phyloP scores from a whole-genome alignment of 1,140 invertebrate species.

The Marisa cornuarietis region DNA sequence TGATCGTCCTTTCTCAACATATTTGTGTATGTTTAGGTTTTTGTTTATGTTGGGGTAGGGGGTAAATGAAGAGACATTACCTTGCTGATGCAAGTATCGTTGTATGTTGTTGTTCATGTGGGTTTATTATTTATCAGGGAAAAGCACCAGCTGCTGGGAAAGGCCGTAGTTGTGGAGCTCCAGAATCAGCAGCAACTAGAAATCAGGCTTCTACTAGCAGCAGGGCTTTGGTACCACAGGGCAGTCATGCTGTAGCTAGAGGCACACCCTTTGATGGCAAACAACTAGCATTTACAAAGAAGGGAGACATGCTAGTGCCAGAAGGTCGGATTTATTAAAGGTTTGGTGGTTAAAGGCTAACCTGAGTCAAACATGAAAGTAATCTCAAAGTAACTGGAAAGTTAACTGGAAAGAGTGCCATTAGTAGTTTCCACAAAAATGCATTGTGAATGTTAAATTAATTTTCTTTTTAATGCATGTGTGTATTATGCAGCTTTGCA shows the following conservation, averaged over 20 bases:
- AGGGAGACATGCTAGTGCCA: constrained; percentile 41
- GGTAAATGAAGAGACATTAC: no score
- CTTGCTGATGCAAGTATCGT: no score
- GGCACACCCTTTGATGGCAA: constrained; percentile 22
- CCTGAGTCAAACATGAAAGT: background rate
- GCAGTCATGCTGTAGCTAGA: constrained; percentile 29
- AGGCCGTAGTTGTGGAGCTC: background rate
- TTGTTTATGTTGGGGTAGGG: no score
- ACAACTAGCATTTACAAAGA: constrained; percentile 33
- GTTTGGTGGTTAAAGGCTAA: background rate
- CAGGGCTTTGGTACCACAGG: constrained; percentile 42
- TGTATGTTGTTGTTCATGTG: no score
- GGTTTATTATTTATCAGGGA: background rate
- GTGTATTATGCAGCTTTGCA: no score
- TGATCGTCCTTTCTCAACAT: no score
- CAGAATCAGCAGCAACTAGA: constrained; percentile 3
- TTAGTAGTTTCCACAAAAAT: background rate
- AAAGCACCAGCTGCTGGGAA: background rate
- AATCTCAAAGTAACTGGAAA: background rate
- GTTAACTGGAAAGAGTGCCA: background rate
- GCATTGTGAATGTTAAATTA: no score
- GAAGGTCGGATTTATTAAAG: constrained; percentile 32
- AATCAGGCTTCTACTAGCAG: constrained; percentile 12
- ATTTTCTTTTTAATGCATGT: no score
- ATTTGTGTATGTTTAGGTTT: no score